Base-by-base conservation (phyloP, 2,113 vertebrate species). In the Sinosuthora webbiana region DNA sequence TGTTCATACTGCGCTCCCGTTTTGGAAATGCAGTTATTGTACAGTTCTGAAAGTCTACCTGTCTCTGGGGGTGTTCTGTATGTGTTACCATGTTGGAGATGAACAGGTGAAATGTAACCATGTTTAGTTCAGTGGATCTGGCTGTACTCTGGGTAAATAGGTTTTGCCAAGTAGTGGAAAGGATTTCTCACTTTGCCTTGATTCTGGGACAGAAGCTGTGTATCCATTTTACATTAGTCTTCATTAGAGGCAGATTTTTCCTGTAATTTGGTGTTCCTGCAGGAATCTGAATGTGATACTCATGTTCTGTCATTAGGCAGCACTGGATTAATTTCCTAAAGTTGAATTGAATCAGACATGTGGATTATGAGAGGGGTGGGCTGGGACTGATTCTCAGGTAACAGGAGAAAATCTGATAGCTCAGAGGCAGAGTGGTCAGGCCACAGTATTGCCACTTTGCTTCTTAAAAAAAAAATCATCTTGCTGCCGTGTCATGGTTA, bases 11-110 rank as follows among this genome's bases (percentile, higher is more conserved):
- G 50, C 64, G 10, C 25, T 80, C 37, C n/a, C 10, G 0, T 30
- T 10, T 11, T 53, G 7, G 13, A 41, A 7, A 6, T 1, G 5
- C 21, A 35, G 39, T 49, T 49, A 37, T 5, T 41, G 24, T 9
- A 6, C 28, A 22, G 13, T 39, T 71, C 44, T 55, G n/a, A 83
- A 79, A 22, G 19, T 63, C 21, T 68, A 5, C 18, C 18, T 52
- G 22, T 55, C 27, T 76, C 55, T 44, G 53, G 35, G 27, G 16
- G 3, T 85, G 11, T 90, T 73, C 57, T 39, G 3, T 68, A 4
- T 39, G 13, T 83, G 15, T 65, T 76, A 6, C 0, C 0, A 11
- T 15, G 13, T 9, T 55, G 25, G 71, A 64, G 10, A 6, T 5
- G 2, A 57, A 14, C 1, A 0, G 13, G 44, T 65, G 37, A 67